Conservation (phyloP, 2,888 invertebrate genomes). For the Epiblema foenella region DNA sequence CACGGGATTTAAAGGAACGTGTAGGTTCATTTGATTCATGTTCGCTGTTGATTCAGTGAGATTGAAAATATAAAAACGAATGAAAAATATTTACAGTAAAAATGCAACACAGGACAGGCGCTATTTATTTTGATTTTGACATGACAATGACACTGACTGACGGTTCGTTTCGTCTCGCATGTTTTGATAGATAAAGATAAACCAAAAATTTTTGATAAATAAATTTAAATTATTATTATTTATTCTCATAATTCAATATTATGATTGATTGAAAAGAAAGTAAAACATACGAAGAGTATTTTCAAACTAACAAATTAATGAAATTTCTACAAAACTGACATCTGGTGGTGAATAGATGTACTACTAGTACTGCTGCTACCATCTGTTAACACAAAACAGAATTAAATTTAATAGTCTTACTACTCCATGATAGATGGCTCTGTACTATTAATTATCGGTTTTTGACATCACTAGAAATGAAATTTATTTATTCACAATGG, state of each 20-base stretch:
- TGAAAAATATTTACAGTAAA: not conserved
- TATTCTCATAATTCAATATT: too few relatives aligned
- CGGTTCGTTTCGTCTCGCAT: not conserved
- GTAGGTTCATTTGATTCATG: slow-evolving; percentile 83
- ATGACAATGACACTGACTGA: not conserved
- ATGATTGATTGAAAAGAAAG: too few relatives aligned
- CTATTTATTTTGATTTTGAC: slow-evolving; percentile 1
- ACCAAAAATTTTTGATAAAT: too few relatives aligned
- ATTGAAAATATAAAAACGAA: not conserved
- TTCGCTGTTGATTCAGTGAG: slow-evolving; percentile 42
- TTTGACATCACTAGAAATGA: slow-evolving; percentile 1
- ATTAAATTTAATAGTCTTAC: not conserved
- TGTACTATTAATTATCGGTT: slow-evolving; percentile 11
- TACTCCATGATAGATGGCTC: slow-evolving; percentile 24
- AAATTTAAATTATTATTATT: too few relatives aligned
- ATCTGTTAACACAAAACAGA: not conserved
- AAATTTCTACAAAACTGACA: not conserved
- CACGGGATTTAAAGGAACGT: slow-evolving; percentile 75
- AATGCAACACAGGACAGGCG: not conserved
- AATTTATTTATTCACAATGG: not conserved
- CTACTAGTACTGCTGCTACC: not conserved
- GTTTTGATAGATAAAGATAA: too few relatives aligned
- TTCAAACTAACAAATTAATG: too few relatives aligned
- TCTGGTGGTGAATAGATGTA: slow-evolving; percentile 1
- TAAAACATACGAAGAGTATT: not conserved